Base-by-base conservation (phyloP, 2,888 invertebrate species). In the Linhomoeus sp. region DNA sequence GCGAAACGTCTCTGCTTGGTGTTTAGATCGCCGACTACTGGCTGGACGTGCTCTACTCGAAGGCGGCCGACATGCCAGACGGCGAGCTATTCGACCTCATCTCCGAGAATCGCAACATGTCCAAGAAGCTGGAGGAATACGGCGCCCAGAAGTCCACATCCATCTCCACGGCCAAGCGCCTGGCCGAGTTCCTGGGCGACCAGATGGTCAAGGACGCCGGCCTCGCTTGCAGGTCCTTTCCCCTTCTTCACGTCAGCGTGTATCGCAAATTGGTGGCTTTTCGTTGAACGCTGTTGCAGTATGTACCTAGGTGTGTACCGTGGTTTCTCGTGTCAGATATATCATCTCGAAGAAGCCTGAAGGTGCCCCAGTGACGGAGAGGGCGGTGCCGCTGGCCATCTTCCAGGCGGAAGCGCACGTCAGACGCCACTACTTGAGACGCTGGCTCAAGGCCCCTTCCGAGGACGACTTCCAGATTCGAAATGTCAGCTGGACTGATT, bases 151-250 rank as follows among this genome's bases (percentile, higher is more conserved):
- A 97, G 66, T 92, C 92, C 0, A 88, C 90, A 0, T 92, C 92
- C 0, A 97, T 97, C 55, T 88, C 88, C 17, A 97, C 94, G 0
- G 97, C 97, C 0, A 90, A 85, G 65, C 73, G 97, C 45, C 69
- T 97, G 52, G 90, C 94, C 0, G 94, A 97, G 72, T 94, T 97
- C 66, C 71, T 97, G 25, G 94, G 94, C 0, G 90, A 92, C 67
- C 84, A 94, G 68, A 94, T 97, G 90, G 86, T 92, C 12, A 94
- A 94, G 66, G 94, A 97, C 68, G 88, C 90, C 1, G 97, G 97
- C 0, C 70, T 97, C 51, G 84, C 87, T 48, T 97, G 97, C 68
- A 52, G 54, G 43, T 63, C 57, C 48, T 20, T 12, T 5, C 29
- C 7, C 29, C 7, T 12, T 5, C 29, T 5, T 12, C n/a, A n/a